Evolutionary conservation across 2,113 vertebrate genomes (phyloP).

Genomic region (Oceanites oceanicus): DNA sequence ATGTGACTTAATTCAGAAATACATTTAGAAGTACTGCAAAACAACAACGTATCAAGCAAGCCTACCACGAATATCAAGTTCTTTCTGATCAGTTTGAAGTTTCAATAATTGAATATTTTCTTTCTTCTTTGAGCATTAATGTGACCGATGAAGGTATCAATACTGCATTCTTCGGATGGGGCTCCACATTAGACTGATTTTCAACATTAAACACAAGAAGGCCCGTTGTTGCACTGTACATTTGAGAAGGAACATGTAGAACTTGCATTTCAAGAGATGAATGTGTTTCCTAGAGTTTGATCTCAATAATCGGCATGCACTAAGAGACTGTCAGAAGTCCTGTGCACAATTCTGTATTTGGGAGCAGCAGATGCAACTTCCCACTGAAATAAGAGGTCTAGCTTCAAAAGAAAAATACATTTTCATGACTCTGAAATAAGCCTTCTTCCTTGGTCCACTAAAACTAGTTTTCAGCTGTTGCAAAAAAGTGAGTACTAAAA

Average conservation of each 20-base stretch:
- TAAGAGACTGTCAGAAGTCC: background rate
- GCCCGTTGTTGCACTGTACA: no score
- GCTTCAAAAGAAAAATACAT: background rate
- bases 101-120: background rate
- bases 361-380: background rate
- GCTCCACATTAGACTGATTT: background rate
- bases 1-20: background rate
- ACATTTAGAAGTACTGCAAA: background rate
- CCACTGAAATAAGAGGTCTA: background rate
- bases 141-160: background rate
- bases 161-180: background rate
- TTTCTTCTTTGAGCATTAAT: background rate
- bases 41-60: background rate
- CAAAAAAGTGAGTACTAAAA: background rate
- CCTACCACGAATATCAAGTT: background rate
- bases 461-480: background rate
- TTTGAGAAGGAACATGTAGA: background rate
- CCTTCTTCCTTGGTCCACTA: background rate
- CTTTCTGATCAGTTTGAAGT: background rate
- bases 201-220: background rate
- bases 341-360: background rate
- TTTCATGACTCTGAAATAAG: background rate
- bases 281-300: background rate
- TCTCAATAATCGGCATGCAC: fast-evolving
- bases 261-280: background rate